phyloP scores from a whole-genome alignment of 2,113 vertebrate species.

The Prolemur simus region DNA sequence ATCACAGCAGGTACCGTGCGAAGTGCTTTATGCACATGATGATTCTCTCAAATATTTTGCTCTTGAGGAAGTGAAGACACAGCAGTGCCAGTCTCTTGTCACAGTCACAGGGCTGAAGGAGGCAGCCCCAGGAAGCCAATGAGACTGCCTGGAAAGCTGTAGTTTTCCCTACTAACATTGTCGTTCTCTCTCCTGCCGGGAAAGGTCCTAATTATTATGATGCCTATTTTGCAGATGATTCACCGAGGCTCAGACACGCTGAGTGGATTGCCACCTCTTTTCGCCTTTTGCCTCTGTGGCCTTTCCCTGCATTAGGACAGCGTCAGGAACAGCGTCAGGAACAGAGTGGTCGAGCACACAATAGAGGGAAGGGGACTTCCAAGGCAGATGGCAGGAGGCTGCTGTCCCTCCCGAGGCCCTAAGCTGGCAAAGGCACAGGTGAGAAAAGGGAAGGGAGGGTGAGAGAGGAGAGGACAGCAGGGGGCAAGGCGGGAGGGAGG shows the following conservation, averaged over 20 bases:
- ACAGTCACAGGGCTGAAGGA: accelerated
- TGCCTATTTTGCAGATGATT: not conserved
- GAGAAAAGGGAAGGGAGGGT: accelerated
- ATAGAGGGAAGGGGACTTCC: not conserved
- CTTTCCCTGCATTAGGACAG: accelerated
- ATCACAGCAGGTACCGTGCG: accelerated
- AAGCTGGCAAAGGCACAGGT: not conserved
- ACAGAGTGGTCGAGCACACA: accelerated
- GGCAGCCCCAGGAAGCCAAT: not conserved
- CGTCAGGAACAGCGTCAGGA: not conserved
- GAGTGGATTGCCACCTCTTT: accelerated
- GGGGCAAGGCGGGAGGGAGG: accelerated
- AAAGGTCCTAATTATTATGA: accelerated
- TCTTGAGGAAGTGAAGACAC: not conserved
- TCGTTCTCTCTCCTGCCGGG: not conserved
- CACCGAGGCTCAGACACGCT: accelerated
- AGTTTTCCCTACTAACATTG: accelerated
- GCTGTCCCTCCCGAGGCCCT: not conserved
- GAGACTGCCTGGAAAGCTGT: not conserved
- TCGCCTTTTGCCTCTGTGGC: accelerated
- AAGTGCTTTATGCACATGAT: accelerated
- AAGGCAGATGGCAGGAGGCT: accelerated
- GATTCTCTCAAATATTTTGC: not conserved
- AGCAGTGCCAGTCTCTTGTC: accelerated
- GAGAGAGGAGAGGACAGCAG: too few relatives aligned